Conservation (phyloP, 2,888 invertebrate species). For the Pandemis heparana region DNA sequence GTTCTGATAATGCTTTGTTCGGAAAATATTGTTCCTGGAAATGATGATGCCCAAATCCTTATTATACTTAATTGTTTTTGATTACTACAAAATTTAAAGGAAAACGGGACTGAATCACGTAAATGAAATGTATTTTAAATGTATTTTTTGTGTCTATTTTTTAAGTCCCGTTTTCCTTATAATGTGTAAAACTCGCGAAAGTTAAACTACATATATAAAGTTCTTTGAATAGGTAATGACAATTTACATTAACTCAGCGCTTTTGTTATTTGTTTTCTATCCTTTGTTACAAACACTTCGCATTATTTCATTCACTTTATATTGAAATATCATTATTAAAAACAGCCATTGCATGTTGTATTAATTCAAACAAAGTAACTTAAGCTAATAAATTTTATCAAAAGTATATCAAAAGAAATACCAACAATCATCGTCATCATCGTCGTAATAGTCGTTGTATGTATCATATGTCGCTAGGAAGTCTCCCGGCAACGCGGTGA, state of each 20-base stretch:
- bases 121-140: too few species aligned
- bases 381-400: constrained; percentile 5
- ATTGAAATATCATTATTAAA: neutral
- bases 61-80: neutral
- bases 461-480: constrained; percentile 69
- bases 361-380: neutral
- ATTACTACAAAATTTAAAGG: too few species aligned
- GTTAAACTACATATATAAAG: too few species aligned
- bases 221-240: neutral
- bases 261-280: too few species aligned
- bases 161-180: too few species aligned
- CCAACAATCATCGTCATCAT: constrained; percentile 60
- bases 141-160: too few species aligned
- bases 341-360: neutral
- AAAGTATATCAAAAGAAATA: constrained; percentile 46
- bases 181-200: too few species aligned
- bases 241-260: too few species aligned
- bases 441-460: constrained; percentile 51
- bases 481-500: constrained; percentile 79
- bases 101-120: too few species aligned
- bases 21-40: neutral
- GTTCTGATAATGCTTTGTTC: constrained; percentile 21
- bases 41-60: neutral
- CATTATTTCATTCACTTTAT: too few species aligned
- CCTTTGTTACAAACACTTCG: too few species aligned